Conservation (phyloP, 2,113 vertebrate species). For the Furnarius figulus region DNA sequence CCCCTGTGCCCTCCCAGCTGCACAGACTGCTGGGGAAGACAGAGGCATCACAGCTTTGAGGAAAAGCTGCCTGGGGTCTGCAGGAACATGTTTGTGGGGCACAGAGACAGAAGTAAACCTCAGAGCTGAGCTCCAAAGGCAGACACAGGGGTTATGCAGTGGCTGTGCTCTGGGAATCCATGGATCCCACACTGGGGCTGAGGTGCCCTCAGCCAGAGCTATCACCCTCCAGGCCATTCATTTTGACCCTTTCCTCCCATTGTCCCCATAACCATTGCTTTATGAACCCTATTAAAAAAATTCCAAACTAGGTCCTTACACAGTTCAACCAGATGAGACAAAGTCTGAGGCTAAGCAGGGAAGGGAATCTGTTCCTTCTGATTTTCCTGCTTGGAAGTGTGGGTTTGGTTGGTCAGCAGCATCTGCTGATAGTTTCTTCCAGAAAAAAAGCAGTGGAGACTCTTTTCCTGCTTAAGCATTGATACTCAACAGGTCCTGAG, state of each 20-base stretch:
- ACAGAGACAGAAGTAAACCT: neutral
- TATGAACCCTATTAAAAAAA: neutral
- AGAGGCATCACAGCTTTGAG: neutral
- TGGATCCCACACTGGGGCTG: accelerated
- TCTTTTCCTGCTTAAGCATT: neutral
- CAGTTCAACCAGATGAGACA: neutral
- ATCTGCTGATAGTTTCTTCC: neutral
- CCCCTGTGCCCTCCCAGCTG: neutral
- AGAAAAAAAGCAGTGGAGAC: neutral
- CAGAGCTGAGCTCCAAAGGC: neutral
- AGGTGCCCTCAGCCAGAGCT: neutral
- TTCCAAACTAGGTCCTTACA: neutral
- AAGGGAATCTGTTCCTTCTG: neutral
- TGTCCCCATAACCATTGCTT: neutral
- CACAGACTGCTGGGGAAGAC: neutral
- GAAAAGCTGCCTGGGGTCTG: accelerated
- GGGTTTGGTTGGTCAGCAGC: neutral
- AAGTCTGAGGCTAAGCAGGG: neutral
- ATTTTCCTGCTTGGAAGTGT: neutral
- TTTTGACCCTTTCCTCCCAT: neutral
- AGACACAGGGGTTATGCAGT: accelerated
- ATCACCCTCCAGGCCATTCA: neutral
- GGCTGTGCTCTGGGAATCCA: accelerated
- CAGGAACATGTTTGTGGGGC: neutral
- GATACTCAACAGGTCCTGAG: neutral